Base-by-base conservation (phyloP, 2,888 invertebrate species). In the Bembecia ichneumoniformis region DNA sequence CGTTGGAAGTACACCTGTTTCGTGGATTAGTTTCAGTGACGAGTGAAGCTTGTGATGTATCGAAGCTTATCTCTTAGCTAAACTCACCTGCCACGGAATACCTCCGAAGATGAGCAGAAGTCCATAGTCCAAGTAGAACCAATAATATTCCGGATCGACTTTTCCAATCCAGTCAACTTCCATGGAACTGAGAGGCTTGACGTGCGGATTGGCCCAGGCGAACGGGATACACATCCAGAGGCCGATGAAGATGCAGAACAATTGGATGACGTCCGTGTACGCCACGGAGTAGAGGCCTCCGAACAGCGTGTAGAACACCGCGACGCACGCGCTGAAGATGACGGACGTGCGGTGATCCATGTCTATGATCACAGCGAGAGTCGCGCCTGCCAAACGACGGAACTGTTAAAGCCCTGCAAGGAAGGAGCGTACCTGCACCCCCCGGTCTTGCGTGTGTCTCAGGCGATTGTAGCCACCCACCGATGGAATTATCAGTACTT, bases 161-260 rank as follows among this genome's bases (percentile, higher is more conserved):
- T 88, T 82, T 2, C 97, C 97, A 56, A 97, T 94, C 97, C 97
- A 97, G 72, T 96, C 95, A 49, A 94, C 93, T 20, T 95, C 92
- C 90, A 94, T 92, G 43, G 92, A 91, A 55, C 93, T 90, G 56
- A 97, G 90, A 15, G 96, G 92, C 66, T 91, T 89, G 10, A 98
- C 97, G 68, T 95, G 93, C 14, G 93, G 92, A 82, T 96, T 94
- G 55, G 91, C 88, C 94, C 97, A 94, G 10, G 98, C 97, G 74
- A 98, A 98, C 0, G 98, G 98, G 58, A 98, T 96, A 75, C 98
- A 97, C 91, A 99, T 92, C 98, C 98, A 98, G 77, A 99, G 88
- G 34, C 99, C 99, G 66, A 98, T 91, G 83, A 99, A 98, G 73
- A 99, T 98, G 87, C 98, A 98, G 88, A 97, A 96, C 46, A 99